Evolutionary conservation across 2,113 vertebrate species (phyloP).

Genomic region (Parotia lawesii): DNA sequence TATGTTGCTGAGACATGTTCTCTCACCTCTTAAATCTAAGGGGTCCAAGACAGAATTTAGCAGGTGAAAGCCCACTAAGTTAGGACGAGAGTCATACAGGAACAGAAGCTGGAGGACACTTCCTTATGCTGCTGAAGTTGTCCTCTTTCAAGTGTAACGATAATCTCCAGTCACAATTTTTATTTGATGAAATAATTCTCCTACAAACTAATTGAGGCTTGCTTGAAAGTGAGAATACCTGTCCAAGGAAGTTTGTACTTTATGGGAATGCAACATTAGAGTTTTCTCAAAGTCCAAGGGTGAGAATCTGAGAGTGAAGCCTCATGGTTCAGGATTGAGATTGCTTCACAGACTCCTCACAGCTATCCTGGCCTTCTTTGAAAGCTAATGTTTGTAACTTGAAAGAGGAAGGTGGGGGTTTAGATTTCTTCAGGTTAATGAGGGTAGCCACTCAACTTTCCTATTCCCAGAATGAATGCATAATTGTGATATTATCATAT

Average conservation of each 20-base stretch:
- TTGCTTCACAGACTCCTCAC: background rate
- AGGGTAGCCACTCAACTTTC: background rate
- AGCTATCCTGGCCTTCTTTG: background rate
- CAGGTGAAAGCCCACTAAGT: background rate
- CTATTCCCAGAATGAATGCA: background rate
- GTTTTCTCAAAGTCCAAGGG: background rate
- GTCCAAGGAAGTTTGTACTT: background rate
- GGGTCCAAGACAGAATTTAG: background rate
- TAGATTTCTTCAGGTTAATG: background rate
- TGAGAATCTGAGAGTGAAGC: background rate
- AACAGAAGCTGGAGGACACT: background rate
- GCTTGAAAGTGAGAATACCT: background rate
- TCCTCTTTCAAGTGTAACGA: background rate
- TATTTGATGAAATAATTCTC: background rate
- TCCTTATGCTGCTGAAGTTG: background rate
- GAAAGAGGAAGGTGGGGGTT: background rate
- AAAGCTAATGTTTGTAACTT: background rate
- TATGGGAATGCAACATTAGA: background rate
- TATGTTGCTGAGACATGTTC: background rate
- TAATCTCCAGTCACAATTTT: background rate
- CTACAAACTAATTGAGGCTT: background rate
- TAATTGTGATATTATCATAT: conserved; percentile 32
- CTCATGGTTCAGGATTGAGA: background rate
- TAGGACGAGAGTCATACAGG: background rate
- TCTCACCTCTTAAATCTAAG: background rate